Evolutionary conservation across 2,113 vertebrate genomes (phyloP).

Genomic region (Myocastor coypus): DNA sequence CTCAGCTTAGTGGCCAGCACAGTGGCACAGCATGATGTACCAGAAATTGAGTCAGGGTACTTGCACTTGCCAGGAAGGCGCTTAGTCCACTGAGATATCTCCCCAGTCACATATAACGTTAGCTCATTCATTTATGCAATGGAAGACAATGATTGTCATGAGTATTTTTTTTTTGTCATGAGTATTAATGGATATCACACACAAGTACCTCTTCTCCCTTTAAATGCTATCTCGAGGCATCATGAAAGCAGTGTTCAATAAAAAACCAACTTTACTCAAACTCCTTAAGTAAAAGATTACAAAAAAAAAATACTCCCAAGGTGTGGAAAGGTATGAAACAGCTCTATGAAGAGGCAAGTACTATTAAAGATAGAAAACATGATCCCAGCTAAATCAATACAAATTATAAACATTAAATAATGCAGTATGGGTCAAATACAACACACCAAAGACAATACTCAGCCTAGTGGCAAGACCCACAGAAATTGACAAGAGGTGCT

Average conservation of each 20-base stretch:
- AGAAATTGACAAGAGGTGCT: background rate
- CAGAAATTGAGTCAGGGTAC: too few species aligned
- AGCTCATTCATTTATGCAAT: conserved; percentile 3
- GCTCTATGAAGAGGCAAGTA: background rate
- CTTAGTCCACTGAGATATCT: too few species aligned
- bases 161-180: background rate
- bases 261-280: conserved; percentile 38
- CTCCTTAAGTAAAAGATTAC: background rate
- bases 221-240: background rate
- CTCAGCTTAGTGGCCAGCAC: too few species aligned
- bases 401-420: conserved; percentile 30
- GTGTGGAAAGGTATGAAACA: background rate
- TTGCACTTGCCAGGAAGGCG: too few species aligned
- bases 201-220: background rate
- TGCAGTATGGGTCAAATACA: background rate
- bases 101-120: too few species aligned
- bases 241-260: background rate
- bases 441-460: background rate
- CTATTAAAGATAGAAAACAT: background rate
- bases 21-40: too few species aligned
- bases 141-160: background rate
- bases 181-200: conserved; percentile 25
- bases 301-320: conserved; percentile 30
- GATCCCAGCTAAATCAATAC: background rate
- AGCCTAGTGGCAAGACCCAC: background rate